Conservation (phyloP, 2,888 invertebrate genomes). For the Cerastoderma edule region DNA sequence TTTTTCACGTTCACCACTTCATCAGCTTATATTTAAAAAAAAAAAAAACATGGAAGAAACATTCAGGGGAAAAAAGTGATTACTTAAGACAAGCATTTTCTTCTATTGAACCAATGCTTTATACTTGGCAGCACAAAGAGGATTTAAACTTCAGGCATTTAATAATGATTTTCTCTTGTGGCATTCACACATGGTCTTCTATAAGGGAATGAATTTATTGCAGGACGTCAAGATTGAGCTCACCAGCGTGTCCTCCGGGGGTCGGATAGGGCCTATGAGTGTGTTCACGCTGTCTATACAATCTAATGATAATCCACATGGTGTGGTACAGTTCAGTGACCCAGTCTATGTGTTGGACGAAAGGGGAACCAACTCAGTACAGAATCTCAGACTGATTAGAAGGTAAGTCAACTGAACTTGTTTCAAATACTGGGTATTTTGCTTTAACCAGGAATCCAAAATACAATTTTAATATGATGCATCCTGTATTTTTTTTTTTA, state of each 20-base stretch:
- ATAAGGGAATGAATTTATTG: slow-evolving; percentile 17
- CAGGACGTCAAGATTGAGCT: slow-evolving; percentile 77
- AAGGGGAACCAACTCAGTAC: slow-evolving; percentile 59
- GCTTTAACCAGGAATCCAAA: too few relatives aligned
- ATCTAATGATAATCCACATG: slow-evolving; percentile 82
- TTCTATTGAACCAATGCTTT: not conserved
- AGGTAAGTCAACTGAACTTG: too few relatives aligned
- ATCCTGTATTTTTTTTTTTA: too few relatives aligned
- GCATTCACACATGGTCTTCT: too few relatives aligned
- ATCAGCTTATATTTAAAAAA: too few relatives aligned
- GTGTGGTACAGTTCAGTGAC: slow-evolving; percentile 73
- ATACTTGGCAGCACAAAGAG: too few relatives aligned
- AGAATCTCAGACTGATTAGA: slow-evolving; percentile 71
- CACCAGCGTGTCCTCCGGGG: slow-evolving; percentile 72
- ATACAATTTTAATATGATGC: too few relatives aligned
- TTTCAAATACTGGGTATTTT: too few relatives aligned
- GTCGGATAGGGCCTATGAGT: slow-evolving; percentile 68
- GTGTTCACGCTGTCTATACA: slow-evolving; percentile 73
- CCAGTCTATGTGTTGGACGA: slow-evolving; percentile 68
- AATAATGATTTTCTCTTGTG: too few relatives aligned
- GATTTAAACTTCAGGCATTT: not conserved
- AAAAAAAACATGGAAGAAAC: too few relatives aligned
- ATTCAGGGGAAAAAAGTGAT: not conserved
- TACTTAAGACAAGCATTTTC: not conserved
- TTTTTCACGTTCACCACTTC: too few relatives aligned